Percentiles rank a stretch among this genome's conserved stretches.
Conservation (phyloP, 2,113 vertebrate species). For the Apistogramma diplotaenia region DNA sequence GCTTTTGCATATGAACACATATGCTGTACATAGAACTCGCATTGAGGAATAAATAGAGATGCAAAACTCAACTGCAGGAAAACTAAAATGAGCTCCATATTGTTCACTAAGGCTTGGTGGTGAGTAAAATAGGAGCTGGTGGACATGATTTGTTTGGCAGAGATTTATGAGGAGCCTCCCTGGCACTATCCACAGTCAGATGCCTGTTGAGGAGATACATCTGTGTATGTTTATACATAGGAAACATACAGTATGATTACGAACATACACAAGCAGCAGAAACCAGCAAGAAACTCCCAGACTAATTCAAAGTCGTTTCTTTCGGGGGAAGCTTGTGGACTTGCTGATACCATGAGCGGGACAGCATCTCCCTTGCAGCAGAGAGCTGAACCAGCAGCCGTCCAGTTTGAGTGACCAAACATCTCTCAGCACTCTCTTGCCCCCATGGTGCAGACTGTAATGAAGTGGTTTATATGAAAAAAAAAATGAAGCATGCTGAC, state of each 20-base stretch:
- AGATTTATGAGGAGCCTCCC: conserved; percentile 7
- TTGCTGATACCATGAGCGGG: not conserved
- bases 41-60: not conserved
- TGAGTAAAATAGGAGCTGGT: not conserved
- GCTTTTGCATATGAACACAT: not conserved
- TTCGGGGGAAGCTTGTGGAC: not conserved
- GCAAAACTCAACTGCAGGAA: not conserved
- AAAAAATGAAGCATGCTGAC: conserved; percentile 24
- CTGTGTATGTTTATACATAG: not conserved
- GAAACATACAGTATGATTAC: not conserved
- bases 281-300: not conserved
- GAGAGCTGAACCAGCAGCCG: conserved; percentile 16
- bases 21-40: not conserved
- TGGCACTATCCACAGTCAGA: not conserved
- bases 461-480: conserved; percentile 24
- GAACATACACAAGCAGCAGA: not conserved
- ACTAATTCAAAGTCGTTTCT: not conserved
- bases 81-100: not conserved
- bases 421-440: conserved; percentile 47
- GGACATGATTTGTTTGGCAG: conserved; percentile 22
- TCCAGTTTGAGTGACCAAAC: conserved; percentile 26
- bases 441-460: conserved; percentile 19
- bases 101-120: not conserved
- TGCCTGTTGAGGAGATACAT: conserved; percentile 13
- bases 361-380: not conserved